phyloP scores from a whole-genome alignment of 2,888 invertebrate genomes.

The Pristionchus entomophagus region DNA sequence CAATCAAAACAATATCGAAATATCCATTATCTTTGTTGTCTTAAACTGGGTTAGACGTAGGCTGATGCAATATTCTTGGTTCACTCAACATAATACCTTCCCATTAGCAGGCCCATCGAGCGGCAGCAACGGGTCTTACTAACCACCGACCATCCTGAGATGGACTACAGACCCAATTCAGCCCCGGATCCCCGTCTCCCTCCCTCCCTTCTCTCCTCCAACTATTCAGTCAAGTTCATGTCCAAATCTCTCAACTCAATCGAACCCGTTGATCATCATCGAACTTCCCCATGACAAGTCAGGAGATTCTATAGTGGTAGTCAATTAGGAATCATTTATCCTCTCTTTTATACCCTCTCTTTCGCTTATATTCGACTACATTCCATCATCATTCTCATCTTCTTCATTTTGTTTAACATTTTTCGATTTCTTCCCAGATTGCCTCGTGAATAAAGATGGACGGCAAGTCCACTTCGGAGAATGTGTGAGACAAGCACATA shows the following conservation, averaged over 20 bases:
- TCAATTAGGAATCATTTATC: constrained; percentile 17
- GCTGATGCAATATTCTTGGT: no score
- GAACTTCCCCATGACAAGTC: not conserved
- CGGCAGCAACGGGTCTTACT: constrained; percentile 33
- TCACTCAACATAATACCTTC: no score
- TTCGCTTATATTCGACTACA: constrained; percentile 8
- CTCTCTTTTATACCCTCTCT: constrained; percentile 19
- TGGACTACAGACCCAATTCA: not conserved
- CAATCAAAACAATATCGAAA: no score
- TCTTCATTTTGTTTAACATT: not conserved
- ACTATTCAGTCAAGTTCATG: not conserved
- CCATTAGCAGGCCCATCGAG: constrained; percentile 13
- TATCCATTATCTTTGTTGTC: no score
- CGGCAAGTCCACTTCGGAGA: no score
- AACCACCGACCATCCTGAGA: constrained; percentile 17
- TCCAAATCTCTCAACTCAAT: constrained; percentile 12
- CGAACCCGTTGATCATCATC: constrained; percentile 11
- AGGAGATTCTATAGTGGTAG: not conserved
- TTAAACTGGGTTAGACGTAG: no score
- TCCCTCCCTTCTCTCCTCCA: not conserved
- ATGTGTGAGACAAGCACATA: no score
- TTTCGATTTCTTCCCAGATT: constrained; percentile 15
- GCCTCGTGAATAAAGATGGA: not conserved
- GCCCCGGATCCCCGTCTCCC: not conserved
- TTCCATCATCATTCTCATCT: constrained; percentile 17